Evolutionary conservation across 2,888 invertebrate species (phyloP).

Genomic region (Clivina fossor): DNA sequence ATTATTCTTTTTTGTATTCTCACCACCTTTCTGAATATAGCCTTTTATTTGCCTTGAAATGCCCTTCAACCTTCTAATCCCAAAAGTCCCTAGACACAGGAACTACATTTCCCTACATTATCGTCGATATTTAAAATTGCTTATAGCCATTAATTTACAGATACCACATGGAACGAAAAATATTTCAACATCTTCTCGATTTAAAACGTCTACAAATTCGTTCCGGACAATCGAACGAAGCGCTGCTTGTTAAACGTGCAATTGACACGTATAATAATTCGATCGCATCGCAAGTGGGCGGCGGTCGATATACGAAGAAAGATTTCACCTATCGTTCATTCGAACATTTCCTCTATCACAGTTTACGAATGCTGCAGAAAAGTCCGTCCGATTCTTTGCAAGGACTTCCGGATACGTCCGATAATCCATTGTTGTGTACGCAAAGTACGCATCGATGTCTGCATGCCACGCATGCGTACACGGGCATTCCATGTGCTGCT

Average conservation of each 20-base stretch:
- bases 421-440: conserved; percentile 80
- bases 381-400: conserved; percentile 65
- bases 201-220: conserved; percentile 89
- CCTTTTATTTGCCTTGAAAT: too few species aligned
- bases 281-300: conserved; percentile 66
- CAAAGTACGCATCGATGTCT: conserved; percentile 86
- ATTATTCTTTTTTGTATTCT: too few species aligned
- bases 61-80: too few species aligned
- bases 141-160: too few species aligned
- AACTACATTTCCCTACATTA: too few species aligned
- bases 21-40: too few species aligned
- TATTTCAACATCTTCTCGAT: conserved; percentile 91
- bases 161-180: conserved; percentile 87
- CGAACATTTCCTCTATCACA: conserved; percentile 86
- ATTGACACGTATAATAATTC: conserved; percentile 82
- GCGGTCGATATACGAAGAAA: conserved; percentile 64
- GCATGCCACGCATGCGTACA: conserved; percentile 90
- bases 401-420: conserved; percentile 52
- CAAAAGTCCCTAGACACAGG: too few species aligned
- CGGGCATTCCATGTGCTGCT: conserved; percentile 83
- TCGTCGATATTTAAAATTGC: too few species aligned
- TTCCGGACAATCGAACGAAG: conserved; percentile 84
- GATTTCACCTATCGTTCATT: conserved; percentile 76
- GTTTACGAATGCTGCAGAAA: conserved; percentile 75
- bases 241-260: conserved; percentile 82